Evolutionary conservation across 2,113 vertebrate genomes (phyloP).

Genomic region (Cebidichthys violaceus): DNA sequence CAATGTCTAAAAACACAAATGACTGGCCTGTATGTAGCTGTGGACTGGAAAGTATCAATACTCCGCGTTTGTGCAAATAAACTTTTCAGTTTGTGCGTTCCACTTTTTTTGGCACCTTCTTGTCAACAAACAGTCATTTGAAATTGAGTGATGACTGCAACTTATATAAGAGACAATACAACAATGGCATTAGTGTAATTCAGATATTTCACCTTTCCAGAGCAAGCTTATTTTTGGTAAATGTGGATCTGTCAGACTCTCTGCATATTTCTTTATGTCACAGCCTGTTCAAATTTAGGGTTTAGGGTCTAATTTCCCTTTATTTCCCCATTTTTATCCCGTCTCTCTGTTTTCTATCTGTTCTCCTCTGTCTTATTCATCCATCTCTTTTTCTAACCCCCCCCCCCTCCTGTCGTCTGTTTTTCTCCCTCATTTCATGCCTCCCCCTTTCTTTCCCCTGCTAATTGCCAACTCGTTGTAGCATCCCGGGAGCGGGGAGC

Average conservation of each 20-base stretch:
- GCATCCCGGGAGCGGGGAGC: conserved; percentile 77
- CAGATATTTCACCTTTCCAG: neutral
- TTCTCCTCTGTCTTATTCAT: conserved; percentile 9
- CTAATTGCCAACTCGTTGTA: conserved; percentile 91
- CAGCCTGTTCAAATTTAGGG: conserved; percentile 4
- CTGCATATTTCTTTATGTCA: neutral
- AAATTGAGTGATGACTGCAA: neutral
- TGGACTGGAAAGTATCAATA: neutral
- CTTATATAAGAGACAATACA: neutral
- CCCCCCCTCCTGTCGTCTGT: conserved; percentile 36
- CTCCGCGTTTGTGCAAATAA: neutral
- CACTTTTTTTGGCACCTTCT: neutral
- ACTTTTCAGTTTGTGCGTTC: neutral
- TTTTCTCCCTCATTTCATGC: conserved; percentile 66
- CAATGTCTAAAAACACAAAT: neutral
- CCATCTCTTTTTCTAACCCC: conserved; percentile 14
- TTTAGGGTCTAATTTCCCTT: conserved; percentile 8
- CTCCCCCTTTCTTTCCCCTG: conserved; percentile 70
- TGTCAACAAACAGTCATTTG: neutral
- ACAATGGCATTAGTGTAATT: neutral
- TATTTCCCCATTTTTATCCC: conserved; percentile 18
- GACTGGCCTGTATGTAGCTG: neutral
- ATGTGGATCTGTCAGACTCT: neutral
- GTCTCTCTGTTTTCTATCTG: neutral
- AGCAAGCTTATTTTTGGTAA: neutral